These are phyloP conservation scores for Caloenas nicobarica DNA, from an alignment of 2,113 vertebrate genomes.

Conservation along the genomic window DNA sequence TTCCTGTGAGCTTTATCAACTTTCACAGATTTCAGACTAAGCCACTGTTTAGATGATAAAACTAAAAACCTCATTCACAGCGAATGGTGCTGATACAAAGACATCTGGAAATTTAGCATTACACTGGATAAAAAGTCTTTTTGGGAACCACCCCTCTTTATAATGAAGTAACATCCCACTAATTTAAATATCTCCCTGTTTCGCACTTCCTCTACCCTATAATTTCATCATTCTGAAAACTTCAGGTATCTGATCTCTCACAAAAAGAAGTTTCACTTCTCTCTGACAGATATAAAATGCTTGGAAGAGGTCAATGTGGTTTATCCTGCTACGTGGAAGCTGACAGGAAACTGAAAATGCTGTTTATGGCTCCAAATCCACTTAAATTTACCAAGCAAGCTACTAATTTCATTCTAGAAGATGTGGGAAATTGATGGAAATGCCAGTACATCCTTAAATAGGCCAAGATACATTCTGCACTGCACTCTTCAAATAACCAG, in stretches of 20 bases:
- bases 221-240: not conserved
- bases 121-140: not conserved
- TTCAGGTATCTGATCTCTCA: not conserved
- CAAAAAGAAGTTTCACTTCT: not conserved
- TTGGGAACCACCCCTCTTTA: not conserved
- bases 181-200: not conserved
- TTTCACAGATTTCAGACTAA: not conserved
- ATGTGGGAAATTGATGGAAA: not conserved
- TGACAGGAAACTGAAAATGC: not conserved
- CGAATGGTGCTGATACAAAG: not conserved
- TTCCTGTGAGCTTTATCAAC: not conserved
- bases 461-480: not conserved
- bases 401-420: not conserved
- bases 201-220: no score
- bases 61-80: not conserved
- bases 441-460: not conserved
- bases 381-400: not conserved
- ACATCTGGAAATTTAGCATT: not conserved
- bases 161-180: not conserved
- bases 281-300: not conserved
- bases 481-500: not conserved
- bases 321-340: not conserved
- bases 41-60: not conserved
- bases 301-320: not conserved
- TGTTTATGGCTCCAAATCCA: not conserved